These are phyloP conservation scores for Disparrhopalites patrizii DNA, from an alignment of 2,888 invertebrate species.

Conservation along the genomic window DNA sequence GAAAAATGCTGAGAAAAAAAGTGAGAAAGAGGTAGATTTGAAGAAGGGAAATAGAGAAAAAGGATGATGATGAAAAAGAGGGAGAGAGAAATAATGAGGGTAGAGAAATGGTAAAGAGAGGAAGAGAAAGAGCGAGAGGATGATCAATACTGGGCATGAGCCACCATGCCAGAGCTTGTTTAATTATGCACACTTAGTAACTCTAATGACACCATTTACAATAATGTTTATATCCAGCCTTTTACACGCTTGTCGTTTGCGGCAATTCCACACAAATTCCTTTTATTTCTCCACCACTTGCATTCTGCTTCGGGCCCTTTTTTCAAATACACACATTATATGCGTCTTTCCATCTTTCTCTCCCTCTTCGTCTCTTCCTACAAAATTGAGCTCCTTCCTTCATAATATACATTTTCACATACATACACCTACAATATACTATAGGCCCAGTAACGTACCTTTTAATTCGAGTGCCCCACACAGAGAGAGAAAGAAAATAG, in stretches of 20 bases:
- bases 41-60: no score
- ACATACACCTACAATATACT: no score
- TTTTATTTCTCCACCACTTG: conserved; percentile 16
- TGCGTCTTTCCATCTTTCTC: not conserved
- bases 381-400: not conserved
- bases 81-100: no score
- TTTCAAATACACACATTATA: not conserved
- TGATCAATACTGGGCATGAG: not conserved
- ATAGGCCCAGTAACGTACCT: no score
- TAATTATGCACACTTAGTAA: conserved; percentile 36
- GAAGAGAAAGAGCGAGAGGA: not conserved
- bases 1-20: no score
- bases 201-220: conserved; percentile 38
- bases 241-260: conserved; percentile 35
- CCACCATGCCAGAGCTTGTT: conserved; percentile 20
- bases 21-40: no score
- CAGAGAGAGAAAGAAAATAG: no score
- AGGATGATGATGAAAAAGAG: no score
- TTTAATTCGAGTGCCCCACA: no score
- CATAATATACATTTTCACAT: not conserved
- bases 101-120: not conserved
- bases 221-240: conserved; percentile 35
- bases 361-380: no score
- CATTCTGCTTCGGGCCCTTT: conserved; percentile 5
- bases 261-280: conserved; percentile 22